Percentiles rank a stretch among this genome's conserved stretches.
Conservation (phyloP, 2,888 invertebrate species). For the Xylota segnis region DNA sequence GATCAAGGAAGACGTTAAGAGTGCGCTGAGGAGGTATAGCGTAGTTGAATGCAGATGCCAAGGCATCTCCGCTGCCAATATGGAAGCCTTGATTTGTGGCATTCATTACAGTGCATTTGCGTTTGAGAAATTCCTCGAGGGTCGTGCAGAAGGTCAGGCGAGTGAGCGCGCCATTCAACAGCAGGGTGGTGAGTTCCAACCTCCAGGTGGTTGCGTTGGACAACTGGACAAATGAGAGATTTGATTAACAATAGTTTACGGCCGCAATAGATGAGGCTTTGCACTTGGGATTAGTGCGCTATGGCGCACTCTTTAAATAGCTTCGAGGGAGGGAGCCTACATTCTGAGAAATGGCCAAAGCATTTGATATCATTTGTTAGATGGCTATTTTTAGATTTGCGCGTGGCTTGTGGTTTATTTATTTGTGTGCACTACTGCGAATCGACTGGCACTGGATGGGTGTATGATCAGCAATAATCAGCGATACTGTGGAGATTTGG, state of each 20-base stretch:
- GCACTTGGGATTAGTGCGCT: conserved; percentile 49
- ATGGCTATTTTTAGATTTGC: conserved; percentile 65
- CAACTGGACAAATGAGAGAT: conserved; percentile 76
- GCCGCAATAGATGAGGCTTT: conserved; percentile 59
- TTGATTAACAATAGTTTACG: conserved; percentile 75
- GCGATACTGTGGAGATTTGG: conserved; percentile 24
- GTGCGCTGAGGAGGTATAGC: conserved; percentile 4
- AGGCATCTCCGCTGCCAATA: conserved; percentile 20
- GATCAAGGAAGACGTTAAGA: conserved; percentile 45
- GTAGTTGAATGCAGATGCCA: neutral
- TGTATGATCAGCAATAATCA: conserved; percentile 62
- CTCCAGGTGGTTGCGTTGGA: conserved; percentile 67
- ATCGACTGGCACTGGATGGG: conserved; percentile 30
- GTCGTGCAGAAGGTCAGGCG: conserved; percentile 70
- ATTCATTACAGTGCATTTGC: conserved; percentile 73
- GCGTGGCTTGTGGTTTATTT: conserved; percentile 49
- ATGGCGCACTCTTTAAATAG: conserved; percentile 68
- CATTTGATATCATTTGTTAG: conserved; percentile 75
- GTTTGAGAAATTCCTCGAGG: conserved; percentile 68
- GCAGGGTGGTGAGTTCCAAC: conserved; percentile 67
- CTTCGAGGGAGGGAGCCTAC: conserved; percentile 52
- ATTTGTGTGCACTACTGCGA: conserved; percentile 15
- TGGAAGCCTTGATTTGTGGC: conserved; percentile 75
- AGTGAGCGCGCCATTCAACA: conserved; percentile 50
- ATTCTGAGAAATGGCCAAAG: conserved; percentile 69